A percentile compares a stretch with the other conserved stretches of the same genome.
These are phyloP conservation scores for Kobus ellipsiprymnus DNA, from an alignment of 2,113 vertebrate species.

Conservation along the genomic window DNA sequence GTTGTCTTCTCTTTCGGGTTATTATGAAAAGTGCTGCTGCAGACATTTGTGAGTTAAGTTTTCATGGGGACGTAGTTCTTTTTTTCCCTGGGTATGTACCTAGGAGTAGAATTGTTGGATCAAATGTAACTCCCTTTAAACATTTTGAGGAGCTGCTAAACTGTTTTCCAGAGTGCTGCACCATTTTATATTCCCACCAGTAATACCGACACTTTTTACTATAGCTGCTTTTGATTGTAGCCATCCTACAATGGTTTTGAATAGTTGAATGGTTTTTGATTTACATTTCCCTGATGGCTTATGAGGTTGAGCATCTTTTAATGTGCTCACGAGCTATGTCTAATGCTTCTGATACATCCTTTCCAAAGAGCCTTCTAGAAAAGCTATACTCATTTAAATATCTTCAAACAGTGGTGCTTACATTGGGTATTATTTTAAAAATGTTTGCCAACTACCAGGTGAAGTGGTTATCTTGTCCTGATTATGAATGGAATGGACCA, in stretches of 20 bases:
- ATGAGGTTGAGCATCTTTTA: neutral
- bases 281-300: neutral
- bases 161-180: neutral
- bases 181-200: neutral
- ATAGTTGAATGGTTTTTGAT: neutral
- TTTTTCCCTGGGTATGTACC: neutral
- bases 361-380: neutral
- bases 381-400: neutral
- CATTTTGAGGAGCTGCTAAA: neutral
- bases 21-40: neutral
- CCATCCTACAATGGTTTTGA: neutral
- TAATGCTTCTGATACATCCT: neutral
- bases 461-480: neutral
- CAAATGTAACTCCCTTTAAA: neutral
- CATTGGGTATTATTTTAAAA: neutral
- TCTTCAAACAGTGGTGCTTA: neutral
- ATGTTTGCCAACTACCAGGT: neutral
- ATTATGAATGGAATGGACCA: neutral
- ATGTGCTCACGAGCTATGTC: neutral
- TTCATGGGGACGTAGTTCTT: neutral
- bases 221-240: neutral
- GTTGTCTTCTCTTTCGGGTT: neutral
- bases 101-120: neutral
- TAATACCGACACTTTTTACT: no score
- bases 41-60: rapidly evolving